Evolutionary conservation across 2,888 invertebrate species (phyloP), one percentile per base, ranked within the genome.

Genomic region (Drosophila ochracea): DNA sequence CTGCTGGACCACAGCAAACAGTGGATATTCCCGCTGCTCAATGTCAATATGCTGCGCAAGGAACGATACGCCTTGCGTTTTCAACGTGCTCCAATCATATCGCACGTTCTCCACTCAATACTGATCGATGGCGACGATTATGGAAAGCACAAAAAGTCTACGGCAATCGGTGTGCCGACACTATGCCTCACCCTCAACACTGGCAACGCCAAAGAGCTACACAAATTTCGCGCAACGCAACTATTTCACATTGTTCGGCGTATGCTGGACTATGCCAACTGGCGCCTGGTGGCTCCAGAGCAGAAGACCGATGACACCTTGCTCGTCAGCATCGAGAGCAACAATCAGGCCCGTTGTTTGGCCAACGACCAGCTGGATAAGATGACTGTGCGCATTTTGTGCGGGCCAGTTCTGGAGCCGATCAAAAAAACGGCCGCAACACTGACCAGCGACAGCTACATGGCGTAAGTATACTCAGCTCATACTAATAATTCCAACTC

Each of bases 51-150:
- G 3, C 35, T 91, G 6, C 59, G 54, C 9, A 76, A 84, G 11
- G 89, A 91, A 5, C 91, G 92, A 13, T 91, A 82, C 33, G 74
- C 75, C 0, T 10, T 93, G 10, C 83, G 69, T 50, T 76, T 93
- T 0, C 66, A 88, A 30, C 89, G 92, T 30, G 57, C 37, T 9
- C 57, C 58, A 0, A 68, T 91, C 9, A 82, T 88, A 3, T 47
- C 43, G 10, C 16, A 68, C 10, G 67, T 92, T 0, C 28, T 93
- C 0, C 53, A 68, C 0, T 30, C 81, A 3, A 80, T 91, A 13
- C 57, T 92, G 4, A 21, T 21, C 11, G 47, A 60, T 35, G 85
- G 67, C 6, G 47, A 28, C 0, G 13, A 35, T 0, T 75, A 79
- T 54, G 73, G 82, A 13, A 47, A 59, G 1, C 49, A 84, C 71